Percentiles rank a stretch among this genome's conserved stretches.
Evolutionary conservation across 2,113 vertebrate genomes (phyloP).

Genomic region (Ivindomyrus marchei): DNA sequence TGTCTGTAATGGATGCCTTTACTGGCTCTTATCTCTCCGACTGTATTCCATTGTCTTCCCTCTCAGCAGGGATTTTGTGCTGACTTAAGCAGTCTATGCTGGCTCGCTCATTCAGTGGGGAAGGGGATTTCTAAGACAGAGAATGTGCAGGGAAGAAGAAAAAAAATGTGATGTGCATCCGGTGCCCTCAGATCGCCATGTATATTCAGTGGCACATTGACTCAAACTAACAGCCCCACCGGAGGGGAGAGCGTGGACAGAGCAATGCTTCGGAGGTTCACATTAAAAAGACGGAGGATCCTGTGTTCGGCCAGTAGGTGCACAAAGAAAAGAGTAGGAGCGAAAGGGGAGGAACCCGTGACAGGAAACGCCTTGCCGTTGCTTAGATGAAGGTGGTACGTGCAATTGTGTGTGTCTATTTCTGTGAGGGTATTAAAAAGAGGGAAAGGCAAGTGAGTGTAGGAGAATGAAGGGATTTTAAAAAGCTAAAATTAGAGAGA

Average conservation of each 20-base stretch:
- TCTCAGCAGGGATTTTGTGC: conserved; percentile 52
- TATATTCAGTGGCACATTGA: conserved; percentile 34
- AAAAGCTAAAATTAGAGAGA: conserved; percentile 27
- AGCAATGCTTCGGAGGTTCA: conserved; percentile 30
- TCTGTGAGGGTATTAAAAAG: conserved; percentile 3
- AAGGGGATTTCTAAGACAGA: conserved; percentile 26
- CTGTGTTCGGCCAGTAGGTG: conserved; percentile 26
- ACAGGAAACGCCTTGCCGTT: background rate
- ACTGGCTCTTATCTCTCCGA: conserved; percentile 6
- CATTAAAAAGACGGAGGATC: conserved; percentile 37
- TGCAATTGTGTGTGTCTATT: background rate
- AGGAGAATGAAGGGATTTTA: background rate
- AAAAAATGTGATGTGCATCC: conserved; percentile 36
- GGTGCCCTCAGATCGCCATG: conserved; percentile 38
- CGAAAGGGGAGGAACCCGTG: background rate
- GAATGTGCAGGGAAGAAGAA: conserved; percentile 16
- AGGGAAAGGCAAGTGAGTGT: conserved; percentile 1
- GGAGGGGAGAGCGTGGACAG: conserved; percentile 31
- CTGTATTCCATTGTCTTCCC: conserved; percentile 7
- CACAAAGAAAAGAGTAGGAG: conserved; percentile 45
- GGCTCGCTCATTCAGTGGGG: conserved; percentile 29
- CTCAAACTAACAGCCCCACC: conserved; percentile 23
- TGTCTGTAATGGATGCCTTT: conserved; percentile 13
- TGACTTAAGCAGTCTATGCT: conserved; percentile 59
- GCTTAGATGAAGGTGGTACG: background rate